Conservation (phyloP, 2,888 invertebrate species). For the Cryptus armator region DNA sequence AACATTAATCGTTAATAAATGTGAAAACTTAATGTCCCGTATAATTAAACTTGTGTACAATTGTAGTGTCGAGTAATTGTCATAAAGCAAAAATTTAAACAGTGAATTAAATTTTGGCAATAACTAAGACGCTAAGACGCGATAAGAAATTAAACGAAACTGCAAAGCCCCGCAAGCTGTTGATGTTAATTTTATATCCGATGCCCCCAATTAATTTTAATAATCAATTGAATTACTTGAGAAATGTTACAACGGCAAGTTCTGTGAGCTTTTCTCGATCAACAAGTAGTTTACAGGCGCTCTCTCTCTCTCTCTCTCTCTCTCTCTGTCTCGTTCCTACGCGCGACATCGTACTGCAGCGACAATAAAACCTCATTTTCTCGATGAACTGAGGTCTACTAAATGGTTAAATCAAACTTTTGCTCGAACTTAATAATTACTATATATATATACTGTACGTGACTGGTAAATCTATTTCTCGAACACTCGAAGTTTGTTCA, state of each 20-base stretch:
- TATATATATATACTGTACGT: neutral
- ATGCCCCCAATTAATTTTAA: neutral
- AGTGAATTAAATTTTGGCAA: neutral
- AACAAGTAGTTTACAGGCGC: conserved; percentile 73
- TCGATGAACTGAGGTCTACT: neutral
- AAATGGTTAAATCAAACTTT: conserved; percentile 8
- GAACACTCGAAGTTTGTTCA: neutral
- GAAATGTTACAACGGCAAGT: neutral
- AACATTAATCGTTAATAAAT: neutral
- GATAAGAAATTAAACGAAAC: neutral
- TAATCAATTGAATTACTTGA: neutral
- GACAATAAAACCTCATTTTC: neutral
- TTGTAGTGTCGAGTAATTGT: neutral
- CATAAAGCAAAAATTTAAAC: neutral
- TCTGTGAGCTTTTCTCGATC: conserved; percentile 65
- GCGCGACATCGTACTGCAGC: neutral
- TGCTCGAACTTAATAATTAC: neutral
- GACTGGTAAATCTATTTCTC: neutral
- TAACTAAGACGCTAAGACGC: neutral
- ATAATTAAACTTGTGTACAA: neutral
- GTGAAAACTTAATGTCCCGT: neutral
- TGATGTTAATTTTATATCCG: neutral
- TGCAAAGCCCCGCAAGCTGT: neutral
- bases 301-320: neutral
- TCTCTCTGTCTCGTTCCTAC: neutral